phyloP scores from a whole-genome alignment of 2,113 vertebrate genomes.

The Scomber japonicus region DNA sequence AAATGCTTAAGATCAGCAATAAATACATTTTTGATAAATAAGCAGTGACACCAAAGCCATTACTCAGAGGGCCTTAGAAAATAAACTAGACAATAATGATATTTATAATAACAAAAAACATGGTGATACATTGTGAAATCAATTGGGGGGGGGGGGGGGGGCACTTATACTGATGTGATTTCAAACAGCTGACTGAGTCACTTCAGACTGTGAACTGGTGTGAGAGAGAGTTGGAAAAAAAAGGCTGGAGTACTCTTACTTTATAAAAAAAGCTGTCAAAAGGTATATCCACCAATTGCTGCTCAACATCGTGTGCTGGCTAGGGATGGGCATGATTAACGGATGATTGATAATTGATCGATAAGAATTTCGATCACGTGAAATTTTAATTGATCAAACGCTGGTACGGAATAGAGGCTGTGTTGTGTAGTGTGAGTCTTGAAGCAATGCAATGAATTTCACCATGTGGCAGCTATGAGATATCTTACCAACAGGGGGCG shows the following conservation, averaged over 20 bases:
- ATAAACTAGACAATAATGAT: constrained; percentile 16
- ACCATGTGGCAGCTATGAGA: too few relatives aligned
- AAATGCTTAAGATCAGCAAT: constrained; percentile 95
- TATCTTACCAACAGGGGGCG: too few relatives aligned
- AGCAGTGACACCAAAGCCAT: constrained; percentile 92
- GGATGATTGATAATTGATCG: too few relatives aligned
- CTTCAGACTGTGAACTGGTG: neutral
- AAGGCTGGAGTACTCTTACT: neutral
- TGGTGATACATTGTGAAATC: neutral
- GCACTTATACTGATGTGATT: neutral
- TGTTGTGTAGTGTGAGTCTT: too few relatives aligned
- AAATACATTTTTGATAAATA: constrained; percentile 98
- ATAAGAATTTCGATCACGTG: too few relatives aligned
- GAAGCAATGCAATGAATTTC: too few relatives aligned
- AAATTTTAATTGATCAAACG: too few relatives aligned
- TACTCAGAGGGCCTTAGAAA: constrained; percentile 78
- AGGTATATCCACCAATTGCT: neutral
- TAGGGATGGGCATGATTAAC: too few relatives aligned
- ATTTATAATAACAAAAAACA: constrained; percentile 1
- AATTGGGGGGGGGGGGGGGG: neutral
- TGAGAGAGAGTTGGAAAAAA: too few relatives aligned
- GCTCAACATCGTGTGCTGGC: neutral
- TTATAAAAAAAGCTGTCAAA: neutral
- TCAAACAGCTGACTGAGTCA: neutral
- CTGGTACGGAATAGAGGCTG: too few relatives aligned